phyloP scores from a whole-genome alignment of 1,140 invertebrate species.

The Scaptomyza montana region DNA sequence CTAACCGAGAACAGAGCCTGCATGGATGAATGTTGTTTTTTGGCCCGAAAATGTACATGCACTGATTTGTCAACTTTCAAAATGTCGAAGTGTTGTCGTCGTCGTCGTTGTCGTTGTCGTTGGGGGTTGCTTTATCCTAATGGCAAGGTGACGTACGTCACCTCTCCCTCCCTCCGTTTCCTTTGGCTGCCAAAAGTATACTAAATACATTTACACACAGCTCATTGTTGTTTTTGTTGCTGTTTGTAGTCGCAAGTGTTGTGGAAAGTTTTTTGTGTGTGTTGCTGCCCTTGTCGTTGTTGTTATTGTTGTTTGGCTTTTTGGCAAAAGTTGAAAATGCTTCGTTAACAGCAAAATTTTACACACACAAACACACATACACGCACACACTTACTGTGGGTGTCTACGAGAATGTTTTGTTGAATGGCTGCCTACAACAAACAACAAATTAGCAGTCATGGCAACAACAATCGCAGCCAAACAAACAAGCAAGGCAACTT shows the following conservation, averaged over 20 bases:
- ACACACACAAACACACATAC: slow-evolving; percentile 26
- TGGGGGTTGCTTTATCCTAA: slow-evolving; percentile 61
- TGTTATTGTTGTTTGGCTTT: slow-evolving; percentile 78
- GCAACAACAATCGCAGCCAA: slow-evolving; percentile 58
- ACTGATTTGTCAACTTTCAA: slow-evolving; percentile 82
- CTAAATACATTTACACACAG: slow-evolving; percentile 72
- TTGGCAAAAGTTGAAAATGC: slow-evolving; percentile 81
- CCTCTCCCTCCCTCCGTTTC: no score
- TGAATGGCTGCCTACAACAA: slow-evolving; percentile 78
- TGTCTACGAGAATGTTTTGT: slow-evolving; percentile 41
- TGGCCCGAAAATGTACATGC: slow-evolving; percentile 51
- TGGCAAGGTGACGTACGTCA: slow-evolving; percentile 60
- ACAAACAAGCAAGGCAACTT: slow-evolving; percentile 55
- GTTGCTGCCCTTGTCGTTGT: slow-evolving; percentile 68
- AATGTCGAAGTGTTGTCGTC: slow-evolving; percentile 75
- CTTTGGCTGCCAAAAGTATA: slow-evolving; percentile 42
- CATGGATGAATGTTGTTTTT: neutral
- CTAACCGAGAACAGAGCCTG: slow-evolving; percentile 7
- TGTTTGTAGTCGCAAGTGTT: slow-evolving; percentile 60
- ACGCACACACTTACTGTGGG: neutral
- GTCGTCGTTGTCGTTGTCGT: slow-evolving; percentile 39
- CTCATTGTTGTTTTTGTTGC: slow-evolving; percentile 61
- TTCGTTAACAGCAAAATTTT: slow-evolving; percentile 78
- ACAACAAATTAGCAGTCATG: slow-evolving; percentile 79
- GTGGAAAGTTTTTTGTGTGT: slow-evolving; percentile 73